Evolutionary conservation across 30 jellyfish, hydroid and myxozoan genomes (phyloP).

Genomic region (Turritopsis dohrnii): DNA sequence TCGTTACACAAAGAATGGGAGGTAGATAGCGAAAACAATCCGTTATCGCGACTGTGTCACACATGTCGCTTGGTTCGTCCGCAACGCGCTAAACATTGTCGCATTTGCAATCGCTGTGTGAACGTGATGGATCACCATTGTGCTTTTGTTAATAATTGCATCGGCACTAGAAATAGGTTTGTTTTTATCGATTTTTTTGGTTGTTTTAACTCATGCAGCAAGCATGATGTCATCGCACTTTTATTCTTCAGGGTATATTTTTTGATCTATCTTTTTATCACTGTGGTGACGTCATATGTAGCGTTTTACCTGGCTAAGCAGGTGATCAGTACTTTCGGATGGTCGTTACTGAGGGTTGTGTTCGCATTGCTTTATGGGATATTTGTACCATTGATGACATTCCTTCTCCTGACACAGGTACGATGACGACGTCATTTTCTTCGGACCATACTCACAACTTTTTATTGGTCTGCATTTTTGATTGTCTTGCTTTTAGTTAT

Average conservation of each 20-base stretch:
- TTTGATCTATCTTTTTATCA: constrained; percentile 40
- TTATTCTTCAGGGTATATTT: constrained; percentile 51
- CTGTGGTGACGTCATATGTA: constrained; percentile 49
- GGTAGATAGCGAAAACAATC: constrained; percentile 57
- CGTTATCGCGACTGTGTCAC: constrained; percentile 78
- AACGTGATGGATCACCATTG: constrained; percentile 86
- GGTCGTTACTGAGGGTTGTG: constrained; percentile 44
- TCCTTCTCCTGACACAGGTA: constrained; percentile 54
- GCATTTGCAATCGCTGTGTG: constrained; percentile 81
- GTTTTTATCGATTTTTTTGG: neutral
- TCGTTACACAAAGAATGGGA: constrained; percentile 97
- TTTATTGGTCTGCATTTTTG: neutral
- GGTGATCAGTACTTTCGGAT: constrained; percentile 42
- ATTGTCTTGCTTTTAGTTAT: constrained; percentile 34
- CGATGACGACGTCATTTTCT: constrained; percentile 12
- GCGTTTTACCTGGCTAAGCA: constrained; percentile 59
- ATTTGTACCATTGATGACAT: constrained; percentile 65
- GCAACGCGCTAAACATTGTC: constrained; percentile 86
- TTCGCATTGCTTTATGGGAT: constrained; percentile 55
- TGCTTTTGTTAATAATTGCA: constrained; percentile 65
- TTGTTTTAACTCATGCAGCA: no score
- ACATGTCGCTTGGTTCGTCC: constrained; percentile 96
- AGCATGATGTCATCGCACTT: no score
- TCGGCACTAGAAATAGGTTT: constrained; percentile 91
- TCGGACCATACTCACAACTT: neutral